These are phyloP conservation scores for Otolemur garnettii DNA, from an alignment of 2,113 vertebrate genomes.

Conservation along the genomic window DNA sequence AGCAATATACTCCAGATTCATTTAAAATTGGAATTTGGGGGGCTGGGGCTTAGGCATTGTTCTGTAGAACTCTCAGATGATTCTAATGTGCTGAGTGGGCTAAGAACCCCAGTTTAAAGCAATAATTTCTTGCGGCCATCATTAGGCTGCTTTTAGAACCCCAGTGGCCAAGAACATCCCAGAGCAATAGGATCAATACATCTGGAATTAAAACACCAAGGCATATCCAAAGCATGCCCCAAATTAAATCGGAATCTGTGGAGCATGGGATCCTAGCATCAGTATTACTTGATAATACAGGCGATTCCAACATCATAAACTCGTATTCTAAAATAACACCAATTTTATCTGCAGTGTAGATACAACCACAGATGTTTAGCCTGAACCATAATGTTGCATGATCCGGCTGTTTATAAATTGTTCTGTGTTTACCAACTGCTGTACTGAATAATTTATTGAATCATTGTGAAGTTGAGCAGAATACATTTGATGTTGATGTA, in stretches of 20 bases:
- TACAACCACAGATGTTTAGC: not conserved
- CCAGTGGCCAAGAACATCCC: fast-evolving
- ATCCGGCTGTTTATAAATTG: slow-evolving; percentile 32
- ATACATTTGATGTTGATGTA: slow-evolving; percentile 67
- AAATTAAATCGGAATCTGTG: not conserved
- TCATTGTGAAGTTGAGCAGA: slow-evolving; percentile 57
- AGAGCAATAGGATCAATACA: no score
- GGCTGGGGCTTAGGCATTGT: not conserved
- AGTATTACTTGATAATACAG: not conserved
- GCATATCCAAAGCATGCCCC: fast-evolving
- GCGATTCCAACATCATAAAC: fast-evolving
- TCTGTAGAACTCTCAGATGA: not conserved
- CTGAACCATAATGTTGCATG: not conserved
- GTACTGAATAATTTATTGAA: slow-evolving; percentile 67
- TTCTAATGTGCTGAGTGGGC: not conserved
- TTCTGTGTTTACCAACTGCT: slow-evolving; percentile 63
- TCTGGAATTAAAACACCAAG: not conserved
- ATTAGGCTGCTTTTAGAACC: no score
- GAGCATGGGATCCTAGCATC: not conserved
- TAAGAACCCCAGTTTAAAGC: not conserved
- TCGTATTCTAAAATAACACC: fast-evolving
- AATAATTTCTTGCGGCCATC: fast-evolving
- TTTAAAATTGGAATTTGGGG: not conserved
- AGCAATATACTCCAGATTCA: fast-evolving
- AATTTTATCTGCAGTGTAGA: not conserved